Evolutionary conservation across 2,797 vertebrate species (phyloP).

Genomic region (Epinephelus awoara): DNA sequence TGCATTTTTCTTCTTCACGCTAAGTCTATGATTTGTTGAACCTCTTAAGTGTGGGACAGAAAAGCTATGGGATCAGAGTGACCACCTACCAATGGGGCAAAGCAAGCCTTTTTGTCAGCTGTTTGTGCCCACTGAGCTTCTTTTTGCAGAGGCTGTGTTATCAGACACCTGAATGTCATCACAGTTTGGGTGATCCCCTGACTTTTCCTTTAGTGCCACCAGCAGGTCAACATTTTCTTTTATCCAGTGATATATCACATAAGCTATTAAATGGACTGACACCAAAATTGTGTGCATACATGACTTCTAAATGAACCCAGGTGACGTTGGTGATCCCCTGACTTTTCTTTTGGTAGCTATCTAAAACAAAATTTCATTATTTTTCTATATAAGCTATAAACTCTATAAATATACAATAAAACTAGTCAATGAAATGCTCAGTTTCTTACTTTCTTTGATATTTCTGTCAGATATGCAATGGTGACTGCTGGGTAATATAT

Average conservation of each 20-base stretch:
- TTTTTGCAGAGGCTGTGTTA: slow-evolving; percentile 35
- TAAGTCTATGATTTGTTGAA: slow-evolving; percentile 46
- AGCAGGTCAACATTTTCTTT: not conserved
- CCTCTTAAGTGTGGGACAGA: slow-evolving; percentile 30
- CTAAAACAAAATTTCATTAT: no score
- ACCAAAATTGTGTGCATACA: not conserved
- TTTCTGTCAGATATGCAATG: no score
- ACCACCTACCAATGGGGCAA: slow-evolving; percentile 37
- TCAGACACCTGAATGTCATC: slow-evolving; percentile 39
- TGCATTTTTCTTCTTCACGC: slow-evolving; percentile 42
- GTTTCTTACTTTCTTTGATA: no score
- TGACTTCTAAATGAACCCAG: no score
- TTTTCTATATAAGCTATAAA: no score
- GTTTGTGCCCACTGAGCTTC: slow-evolving; percentile 16
- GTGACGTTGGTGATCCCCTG: no score
- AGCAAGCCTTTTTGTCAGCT: slow-evolving; percentile 46
- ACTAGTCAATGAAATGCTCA: no score
- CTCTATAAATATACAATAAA: no score
- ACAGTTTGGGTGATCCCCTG: slow-evolving; percentile 6
- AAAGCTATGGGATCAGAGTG: slow-evolving; percentile 49
- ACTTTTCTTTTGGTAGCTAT: no score
- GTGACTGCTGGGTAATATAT: no score
- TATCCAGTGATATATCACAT: not conserved
- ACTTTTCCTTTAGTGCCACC: not conserved
- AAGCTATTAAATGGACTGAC: not conserved